These are phyloP conservation scores for Sternotherus odoratus DNA, from an alignment of 2,797 vertebrate species.

Conservation along the genomic window DNA sequence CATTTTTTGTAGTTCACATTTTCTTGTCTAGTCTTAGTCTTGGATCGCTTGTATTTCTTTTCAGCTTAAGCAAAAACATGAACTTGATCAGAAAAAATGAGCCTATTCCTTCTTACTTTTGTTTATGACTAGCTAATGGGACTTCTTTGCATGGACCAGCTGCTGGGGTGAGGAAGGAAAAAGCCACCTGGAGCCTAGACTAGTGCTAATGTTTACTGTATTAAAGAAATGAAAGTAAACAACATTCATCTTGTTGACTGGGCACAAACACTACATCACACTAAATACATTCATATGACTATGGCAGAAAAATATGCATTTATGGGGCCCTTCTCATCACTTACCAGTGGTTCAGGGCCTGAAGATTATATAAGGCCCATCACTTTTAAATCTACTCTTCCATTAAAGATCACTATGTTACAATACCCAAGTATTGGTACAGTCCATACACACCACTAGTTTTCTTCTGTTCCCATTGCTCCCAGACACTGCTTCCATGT, in stretches of 20 bases:
- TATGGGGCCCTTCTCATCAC: background rate
- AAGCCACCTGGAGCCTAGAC: slow-evolving; percentile 67
- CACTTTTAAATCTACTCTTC: background rate
- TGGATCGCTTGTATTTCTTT: background rate
- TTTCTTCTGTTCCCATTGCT: background rate
- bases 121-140: slow-evolving; percentile 62
- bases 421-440: background rate
- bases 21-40: background rate
- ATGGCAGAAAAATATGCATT: background rate
- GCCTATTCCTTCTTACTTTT: background rate
- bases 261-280: slow-evolving; percentile 53
- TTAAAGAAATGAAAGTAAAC: slow-evolving; percentile 55
- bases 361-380: background rate
- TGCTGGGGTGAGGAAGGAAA: slow-evolving; percentile 30
- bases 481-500: background rate
- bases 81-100: background rate
- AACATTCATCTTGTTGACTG: slow-evolving; percentile 76
- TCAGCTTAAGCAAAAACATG: background rate
- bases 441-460: background rate
- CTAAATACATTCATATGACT: background rate
- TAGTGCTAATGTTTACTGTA: slow-evolving; percentile 67
- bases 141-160: slow-evolving; percentile 38
- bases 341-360: background rate
- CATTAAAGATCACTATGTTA: background rate
- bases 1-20: background rate